Base-by-base conservation (phyloP, 2,113 vertebrate genomes). In the Paracanthobrama guichenoti region DNA sequence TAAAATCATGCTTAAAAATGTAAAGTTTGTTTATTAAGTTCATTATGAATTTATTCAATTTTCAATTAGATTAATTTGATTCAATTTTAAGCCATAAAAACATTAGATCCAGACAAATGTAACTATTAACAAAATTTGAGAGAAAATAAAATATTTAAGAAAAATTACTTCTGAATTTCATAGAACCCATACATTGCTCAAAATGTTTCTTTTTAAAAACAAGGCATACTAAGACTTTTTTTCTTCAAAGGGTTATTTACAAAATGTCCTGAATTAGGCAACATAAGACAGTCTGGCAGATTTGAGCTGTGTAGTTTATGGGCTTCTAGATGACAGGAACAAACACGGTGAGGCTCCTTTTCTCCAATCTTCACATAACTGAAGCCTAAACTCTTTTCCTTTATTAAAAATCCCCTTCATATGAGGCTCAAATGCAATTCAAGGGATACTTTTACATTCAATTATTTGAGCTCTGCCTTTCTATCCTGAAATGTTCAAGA, bases 231-330 rank as follows among this genome's bases (percentile, higher is more conserved):
- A 35, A 35, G 4, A 35, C 3, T 35, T 35, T 35, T 35, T 35
- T 35, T 4, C 35, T 35, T 44, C 81, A 86, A 88, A 35, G 6
- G 24, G 24, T 57, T 90, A 88, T 88, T 88, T 91, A 89, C 75
- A 80, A 86, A 89, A 86, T 60, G 77, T 50, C 8, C 0, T 87
- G 87, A 87, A 44, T 76, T 50, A 60, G 74, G 78, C 73, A 59
- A 1, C 4, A 72, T 87, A 88, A 87, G 83, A 24, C 39, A 5
- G 26, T 66, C 67, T 85, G 59, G 18, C 4, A 28, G 16, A 11
- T 81, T 67, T 81, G 46, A 50, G 79, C 5, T 12, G 7, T 81
- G 18, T 35, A 50, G 26, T 67, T 48, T 64, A 46, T 11, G 53
- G 11, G 79, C 62, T 53, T 81, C 62, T 53, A 31, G 39, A 48